Evolutionary conservation across 2,797 vertebrate genomes (phyloP), one percentile per base, ranked within the genome.

Genomic region (Sebastolobus altivelis): DNA sequence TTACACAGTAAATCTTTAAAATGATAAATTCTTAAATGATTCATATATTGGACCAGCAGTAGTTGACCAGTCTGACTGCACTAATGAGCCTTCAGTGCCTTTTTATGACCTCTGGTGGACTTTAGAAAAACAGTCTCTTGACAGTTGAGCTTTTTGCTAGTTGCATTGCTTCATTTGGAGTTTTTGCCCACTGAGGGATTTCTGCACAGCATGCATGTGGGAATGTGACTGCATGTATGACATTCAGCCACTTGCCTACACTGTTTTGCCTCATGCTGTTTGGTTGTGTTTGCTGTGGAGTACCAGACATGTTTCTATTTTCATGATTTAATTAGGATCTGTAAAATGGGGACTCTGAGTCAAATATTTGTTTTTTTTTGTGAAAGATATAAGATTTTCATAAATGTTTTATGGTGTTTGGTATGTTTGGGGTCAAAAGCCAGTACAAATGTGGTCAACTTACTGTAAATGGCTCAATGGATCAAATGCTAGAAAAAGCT

Each of bases 111-210:
- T 75, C 22, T 62, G 65, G 20, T 69, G 54, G 65, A 81, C 60
- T 52, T 31, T 72, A 43, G 12, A 11, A 46, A 20, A 52, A 65
- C 20, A 11, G 9, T 65, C 55, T 70, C 8, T 78, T 73, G 27
- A 75, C 86, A 82, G 76, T 91, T 83, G 38, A 88, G 82, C 46
- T 76, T 89, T 92, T 94, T 92, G 93, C 82, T 87, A 77, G 85
- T 90, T 85, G 38, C 79, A 56, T 74, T 90, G 79, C 83, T 92
- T 95, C 85, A 90, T 86, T 60, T 83, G 79, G 71, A 87, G 80
- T 81, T 93, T 95, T 88, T 95, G 92, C 93, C 94, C 93, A 92
- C 90, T 89, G 90, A 78, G 38, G 61, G 84, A 77, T 95, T 94
- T 93, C 90, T 90, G 87, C 84, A 91, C 88, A 88, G 87, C 81